These are phyloP conservation scores for Lepidocyrtoides sp. DNA, from an alignment of 2,888 invertebrate species.

Conservation along the genomic window DNA sequence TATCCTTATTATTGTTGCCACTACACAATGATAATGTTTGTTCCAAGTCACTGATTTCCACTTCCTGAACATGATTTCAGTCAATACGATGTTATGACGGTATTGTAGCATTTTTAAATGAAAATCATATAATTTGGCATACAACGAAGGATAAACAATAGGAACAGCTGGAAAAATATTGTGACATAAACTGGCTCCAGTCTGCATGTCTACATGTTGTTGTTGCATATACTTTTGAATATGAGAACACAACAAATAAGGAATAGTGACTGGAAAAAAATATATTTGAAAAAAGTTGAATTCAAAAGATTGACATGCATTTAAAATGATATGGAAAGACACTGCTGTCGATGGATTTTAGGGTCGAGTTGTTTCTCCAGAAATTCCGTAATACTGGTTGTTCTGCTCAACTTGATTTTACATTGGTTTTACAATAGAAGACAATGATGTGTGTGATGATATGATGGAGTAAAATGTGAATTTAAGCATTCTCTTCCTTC, in stretches of 20 bases:
- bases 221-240: not conserved
- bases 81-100: not conserved
- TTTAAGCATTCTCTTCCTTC: no score
- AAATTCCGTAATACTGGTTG: not conserved
- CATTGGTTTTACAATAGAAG: not conserved
- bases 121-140: not conserved
- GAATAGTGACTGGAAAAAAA: not conserved
- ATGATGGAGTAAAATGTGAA: no score
- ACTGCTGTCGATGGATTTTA: slow-evolving; percentile 9
- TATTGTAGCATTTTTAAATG: not conserved
- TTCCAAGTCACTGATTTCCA: slow-evolving; percentile 59
- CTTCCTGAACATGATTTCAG: slow-evolving; percentile 40
- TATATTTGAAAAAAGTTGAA: slow-evolving; percentile 27
- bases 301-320: slow-evolving; percentile 59
- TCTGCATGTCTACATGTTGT: not conserved
- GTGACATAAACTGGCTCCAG: slow-evolving; percentile 68
- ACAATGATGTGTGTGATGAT: not conserved
- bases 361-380: not conserved
- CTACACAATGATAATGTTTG: slow-evolving; percentile 28
- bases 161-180: slow-evolving; percentile 52
- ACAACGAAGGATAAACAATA: not conserved
- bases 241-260: not conserved
- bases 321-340: slow-evolving; percentile 36
- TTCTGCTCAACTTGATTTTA: not conserved
- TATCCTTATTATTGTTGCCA: not conserved